These are phyloP conservation scores for Typhlichthys subterraneus DNA, from an alignment of 2,797 vertebrate genomes.

Conservation along the genomic window DNA sequence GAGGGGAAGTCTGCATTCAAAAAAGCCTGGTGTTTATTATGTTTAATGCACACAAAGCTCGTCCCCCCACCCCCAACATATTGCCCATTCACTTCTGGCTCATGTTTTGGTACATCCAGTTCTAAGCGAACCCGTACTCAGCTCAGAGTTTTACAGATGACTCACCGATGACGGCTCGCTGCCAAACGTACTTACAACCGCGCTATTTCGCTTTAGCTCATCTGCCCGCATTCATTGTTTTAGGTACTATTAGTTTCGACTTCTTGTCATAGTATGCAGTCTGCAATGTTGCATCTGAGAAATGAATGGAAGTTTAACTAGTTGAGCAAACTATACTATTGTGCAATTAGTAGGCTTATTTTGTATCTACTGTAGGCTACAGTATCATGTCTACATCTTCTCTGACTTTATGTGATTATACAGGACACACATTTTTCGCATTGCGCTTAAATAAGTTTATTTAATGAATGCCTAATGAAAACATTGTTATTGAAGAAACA, in stretches of 20 bases:
- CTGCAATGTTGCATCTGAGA: not conserved
- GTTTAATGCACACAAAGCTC: constrained; percentile 38
- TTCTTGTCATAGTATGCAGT: not conserved
- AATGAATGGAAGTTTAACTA: constrained; percentile 9
- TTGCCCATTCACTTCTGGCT: constrained; percentile 54
- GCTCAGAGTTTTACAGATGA: constrained; percentile 58
- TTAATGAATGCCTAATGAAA: no score
- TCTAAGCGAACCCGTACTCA: constrained; percentile 12
- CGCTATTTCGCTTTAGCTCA: no score
- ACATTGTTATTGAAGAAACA: no score
- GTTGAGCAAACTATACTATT: constrained; percentile 12
- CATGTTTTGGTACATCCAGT: constrained; percentile 70
- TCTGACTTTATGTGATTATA: no score
- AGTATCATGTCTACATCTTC: no score
- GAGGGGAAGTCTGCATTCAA: no score
- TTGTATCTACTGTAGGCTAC: no score
- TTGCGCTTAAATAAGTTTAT: no score
- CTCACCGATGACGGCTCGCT: constrained; percentile 50
- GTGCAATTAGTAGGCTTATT: constrained; percentile 16
- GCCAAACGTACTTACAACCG: constrained; percentile 26
- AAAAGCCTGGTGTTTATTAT: constrained; percentile 8
- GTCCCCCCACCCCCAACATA: constrained; percentile 52
- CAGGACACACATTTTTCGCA: no score
- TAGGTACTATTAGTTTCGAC: not conserved
- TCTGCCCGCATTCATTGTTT: no score